Evolutionary conservation across 2,797 vertebrate species (phyloP).

Genomic region (Nannoperca australis): DNA sequence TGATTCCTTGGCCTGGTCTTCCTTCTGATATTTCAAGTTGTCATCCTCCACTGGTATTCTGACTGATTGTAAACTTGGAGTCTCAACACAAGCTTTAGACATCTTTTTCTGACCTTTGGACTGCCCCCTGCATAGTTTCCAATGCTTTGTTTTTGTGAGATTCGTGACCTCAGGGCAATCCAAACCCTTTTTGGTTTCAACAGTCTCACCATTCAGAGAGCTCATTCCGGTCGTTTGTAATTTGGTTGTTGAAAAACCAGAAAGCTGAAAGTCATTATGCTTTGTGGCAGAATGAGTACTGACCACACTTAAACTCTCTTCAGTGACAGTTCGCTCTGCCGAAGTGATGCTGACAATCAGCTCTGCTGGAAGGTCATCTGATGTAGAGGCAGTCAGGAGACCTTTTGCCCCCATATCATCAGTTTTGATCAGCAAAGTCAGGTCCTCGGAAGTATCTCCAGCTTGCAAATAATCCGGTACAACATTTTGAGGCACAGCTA

Average conservation of each 20-base stretch:
- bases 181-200: slow-evolving; percentile 26
- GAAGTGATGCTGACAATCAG: slow-evolving; percentile 80
- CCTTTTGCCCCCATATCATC: slow-evolving; percentile 24
- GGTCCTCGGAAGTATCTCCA: slow-evolving; percentile 37
- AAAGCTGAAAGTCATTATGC: slow-evolving; percentile 48
- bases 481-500: slow-evolving; percentile 37
- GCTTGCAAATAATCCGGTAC: slow-evolving; percentile 47
- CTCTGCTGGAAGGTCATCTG: slow-evolving; percentile 75
- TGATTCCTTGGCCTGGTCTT: slow-evolving; percentile 27
- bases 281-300: slow-evolving; percentile 37
- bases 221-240: slow-evolving; percentile 41
- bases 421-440: slow-evolving; percentile 35
- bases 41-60: slow-evolving; percentile 37
- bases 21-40: slow-evolving; percentile 3
- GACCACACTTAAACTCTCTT: slow-evolving; percentile 31
- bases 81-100: slow-evolving; percentile 41
- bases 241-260: slow-evolving; percentile 47
- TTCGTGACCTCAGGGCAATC: slow-evolving; percentile 34
- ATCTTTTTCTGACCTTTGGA: slow-evolving; percentile 13
- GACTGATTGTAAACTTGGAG: slow-evolving; percentile 19
- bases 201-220: slow-evolving; percentile 41
- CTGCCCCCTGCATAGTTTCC: slow-evolving; percentile 32
- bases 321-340: slow-evolving; percentile 58
- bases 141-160: slow-evolving; percentile 31
- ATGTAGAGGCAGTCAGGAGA: slow-evolving; percentile 40